A percentile compares a stretch with the other conserved stretches of the same genome.
Conservation (phyloP, 2,797 vertebrate species). For the Clarias platycephalus region DNA sequence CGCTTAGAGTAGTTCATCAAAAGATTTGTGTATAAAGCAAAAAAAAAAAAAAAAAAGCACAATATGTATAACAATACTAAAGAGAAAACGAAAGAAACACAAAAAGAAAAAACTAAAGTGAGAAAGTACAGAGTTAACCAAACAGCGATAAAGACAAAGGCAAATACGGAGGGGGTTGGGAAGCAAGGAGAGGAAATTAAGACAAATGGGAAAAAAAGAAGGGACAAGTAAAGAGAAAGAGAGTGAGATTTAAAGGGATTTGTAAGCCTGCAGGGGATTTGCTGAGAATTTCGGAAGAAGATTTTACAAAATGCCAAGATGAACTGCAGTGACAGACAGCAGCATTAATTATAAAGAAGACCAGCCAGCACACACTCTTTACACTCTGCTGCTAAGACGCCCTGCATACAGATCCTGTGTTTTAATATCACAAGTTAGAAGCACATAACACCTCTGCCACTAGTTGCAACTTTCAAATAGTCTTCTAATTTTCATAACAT, state of each 20-base stretch:
- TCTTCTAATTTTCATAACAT: constrained; percentile 12
- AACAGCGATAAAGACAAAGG: constrained; percentile 19
- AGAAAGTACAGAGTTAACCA: neutral
- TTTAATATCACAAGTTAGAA: constrained; percentile 11
- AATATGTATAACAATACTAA: neutral
- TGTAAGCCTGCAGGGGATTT: constrained; percentile 68
- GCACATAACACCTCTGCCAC: neutral
- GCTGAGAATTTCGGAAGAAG: constrained; percentile 68
- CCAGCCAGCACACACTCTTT: constrained; percentile 28
- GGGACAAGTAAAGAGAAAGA: constrained; percentile 47
- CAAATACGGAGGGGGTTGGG: constrained; percentile 16
- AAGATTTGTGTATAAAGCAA: neutral
- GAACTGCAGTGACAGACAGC: constrained; percentile 69
- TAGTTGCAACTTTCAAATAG: neutral
- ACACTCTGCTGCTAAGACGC: neutral
- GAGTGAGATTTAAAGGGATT: constrained; percentile 66
- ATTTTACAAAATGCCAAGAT: constrained; percentile 76
- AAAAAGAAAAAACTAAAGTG: no score
- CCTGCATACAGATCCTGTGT: constrained; percentile 11
- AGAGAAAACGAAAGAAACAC: neutral
- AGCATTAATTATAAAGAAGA: constrained; percentile 73
- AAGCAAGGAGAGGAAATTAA: constrained; percentile 40
- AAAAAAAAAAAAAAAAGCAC: neutral
- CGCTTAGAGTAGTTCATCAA: neutral
- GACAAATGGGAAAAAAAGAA: constrained; percentile 49